phyloP scores from a whole-genome alignment of 2,888 invertebrate species.

The Hypselothyrea guttata region DNA sequence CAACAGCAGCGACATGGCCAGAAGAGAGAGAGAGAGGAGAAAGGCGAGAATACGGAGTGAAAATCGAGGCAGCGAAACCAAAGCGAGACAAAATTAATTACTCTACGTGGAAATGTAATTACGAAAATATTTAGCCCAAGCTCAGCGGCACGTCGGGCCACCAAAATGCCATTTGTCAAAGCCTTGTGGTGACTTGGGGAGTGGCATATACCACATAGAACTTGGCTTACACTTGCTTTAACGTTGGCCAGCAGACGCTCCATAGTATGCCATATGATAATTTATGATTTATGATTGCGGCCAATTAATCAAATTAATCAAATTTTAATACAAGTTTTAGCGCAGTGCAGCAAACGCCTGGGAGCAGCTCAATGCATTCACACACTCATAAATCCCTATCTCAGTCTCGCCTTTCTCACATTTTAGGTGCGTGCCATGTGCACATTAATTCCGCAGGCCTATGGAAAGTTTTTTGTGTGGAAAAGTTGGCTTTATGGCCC shows the following conservation, averaged over 20 bases:
- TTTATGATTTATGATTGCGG: slow-evolving; percentile 72
- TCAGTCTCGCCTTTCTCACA: slow-evolving; percentile 26
- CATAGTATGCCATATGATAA: slow-evolving; percentile 64
- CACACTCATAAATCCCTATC: background rate
- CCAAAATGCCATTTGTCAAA: slow-evolving; percentile 75
- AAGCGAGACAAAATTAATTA: slow-evolving; percentile 81
- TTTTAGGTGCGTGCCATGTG: slow-evolving; percentile 65
- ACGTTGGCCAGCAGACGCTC: too few relatives aligned
- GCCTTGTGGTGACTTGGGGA: slow-evolving; percentile 14
- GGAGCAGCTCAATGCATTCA: background rate
- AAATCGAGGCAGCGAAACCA: too few relatives aligned
- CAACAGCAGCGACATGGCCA: slow-evolving; percentile 55
- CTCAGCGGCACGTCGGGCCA: slow-evolving; percentile 67
- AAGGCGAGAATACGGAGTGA: too few relatives aligned
- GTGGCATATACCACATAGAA: slow-evolving; percentile 8
- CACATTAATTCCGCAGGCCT: slow-evolving; percentile 65
- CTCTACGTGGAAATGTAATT: slow-evolving; percentile 81
- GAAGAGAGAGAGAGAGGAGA: background rate
- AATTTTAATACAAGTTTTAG: slow-evolving; percentile 68
- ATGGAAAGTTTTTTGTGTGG: slow-evolving; percentile 55
- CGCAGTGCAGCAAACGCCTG: slow-evolving; percentile 69
- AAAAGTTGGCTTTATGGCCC: slow-evolving; percentile 69
- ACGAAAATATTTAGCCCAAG: slow-evolving; percentile 80
- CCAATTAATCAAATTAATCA: slow-evolving; percentile 80
- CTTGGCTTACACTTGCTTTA: slow-evolving; percentile 47